phyloP scores from a whole-genome alignment of 2,113 vertebrate genomes.

The Gnathonemus longibarbis region DNA sequence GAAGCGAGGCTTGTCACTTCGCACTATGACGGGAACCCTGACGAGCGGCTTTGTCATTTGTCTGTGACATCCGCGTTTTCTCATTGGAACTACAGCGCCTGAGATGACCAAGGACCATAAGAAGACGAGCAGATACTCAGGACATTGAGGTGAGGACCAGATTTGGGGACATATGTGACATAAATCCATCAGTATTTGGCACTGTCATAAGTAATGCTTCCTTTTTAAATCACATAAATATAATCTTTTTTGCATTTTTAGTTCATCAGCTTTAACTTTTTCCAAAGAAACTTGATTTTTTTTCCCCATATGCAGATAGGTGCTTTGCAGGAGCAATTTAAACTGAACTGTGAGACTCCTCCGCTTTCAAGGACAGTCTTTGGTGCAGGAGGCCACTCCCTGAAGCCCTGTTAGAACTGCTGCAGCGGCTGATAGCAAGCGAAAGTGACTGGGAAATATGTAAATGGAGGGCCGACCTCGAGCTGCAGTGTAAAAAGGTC shows the following conservation, averaged over 20 bases:
- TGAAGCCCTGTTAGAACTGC: background rate
- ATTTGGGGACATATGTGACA: background rate
- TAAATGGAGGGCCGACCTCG: background rate
- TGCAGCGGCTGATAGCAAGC: background rate
- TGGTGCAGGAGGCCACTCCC: background rate
- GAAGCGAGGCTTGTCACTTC: slow-evolving; percentile 15
- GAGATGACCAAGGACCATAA: background rate
- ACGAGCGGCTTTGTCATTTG: slow-evolving; percentile 47
- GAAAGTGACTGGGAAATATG: background rate
- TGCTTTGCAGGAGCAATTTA: background rate
- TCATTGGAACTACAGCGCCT: slow-evolving; percentile 37
- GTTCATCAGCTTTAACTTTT: background rate
- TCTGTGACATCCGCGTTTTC: slow-evolving; percentile 12
- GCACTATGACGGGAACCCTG: slow-evolving; percentile 29
- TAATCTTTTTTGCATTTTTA: background rate
- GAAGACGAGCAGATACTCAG: background rate
- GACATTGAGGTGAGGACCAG: background rate
- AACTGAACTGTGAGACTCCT: background rate
- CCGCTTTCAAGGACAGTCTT: background rate
- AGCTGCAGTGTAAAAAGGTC: background rate
- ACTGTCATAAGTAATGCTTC: background rate
- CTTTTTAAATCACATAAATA: background rate
- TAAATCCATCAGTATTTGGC: background rate
- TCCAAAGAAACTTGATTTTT: background rate
- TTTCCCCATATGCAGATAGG: background rate